Evolutionary conservation across 2,113 vertebrate species (phyloP).

Genomic region (Dascyllus trimaculatus): DNA sequence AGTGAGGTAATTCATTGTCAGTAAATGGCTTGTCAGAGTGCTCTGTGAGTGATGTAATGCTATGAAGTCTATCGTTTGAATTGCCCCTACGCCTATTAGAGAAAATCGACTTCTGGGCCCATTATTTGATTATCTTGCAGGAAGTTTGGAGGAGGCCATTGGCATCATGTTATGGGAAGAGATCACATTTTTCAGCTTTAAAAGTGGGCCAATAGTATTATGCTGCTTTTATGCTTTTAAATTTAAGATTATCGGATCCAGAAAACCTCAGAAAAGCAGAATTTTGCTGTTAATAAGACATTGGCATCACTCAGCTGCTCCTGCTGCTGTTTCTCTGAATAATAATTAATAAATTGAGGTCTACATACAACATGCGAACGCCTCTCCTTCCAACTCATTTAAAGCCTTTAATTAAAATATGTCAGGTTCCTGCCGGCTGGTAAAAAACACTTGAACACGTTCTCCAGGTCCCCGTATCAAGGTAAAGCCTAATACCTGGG

Average conservation of each 20-base stretch:
- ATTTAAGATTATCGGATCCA: neutral
- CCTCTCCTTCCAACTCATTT: conserved; percentile 22
- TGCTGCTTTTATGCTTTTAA: conserved; percentile 30
- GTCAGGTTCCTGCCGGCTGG: conserved; percentile 49
- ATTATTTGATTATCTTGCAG: conserved; percentile 83
- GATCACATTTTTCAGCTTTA: conserved; percentile 59
- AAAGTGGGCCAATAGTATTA: conserved; percentile 20
- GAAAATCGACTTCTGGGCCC: conserved; percentile 80
- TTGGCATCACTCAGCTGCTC: neutral
- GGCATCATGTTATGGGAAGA: conserved; percentile 63
- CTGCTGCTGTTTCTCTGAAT: neutral
- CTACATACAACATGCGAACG: conserved; percentile 12
- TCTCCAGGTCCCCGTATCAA: conserved; percentile 65
- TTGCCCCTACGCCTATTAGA: conserved; percentile 78
- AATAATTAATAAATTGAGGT: neutral
- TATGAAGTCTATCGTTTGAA: conserved; percentile 83
- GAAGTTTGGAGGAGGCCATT: conserved; percentile 77
- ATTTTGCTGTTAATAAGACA: neutral
- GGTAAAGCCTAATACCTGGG: conserved; percentile 75
- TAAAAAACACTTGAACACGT: conserved; percentile 79
- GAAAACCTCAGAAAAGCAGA: neutral
- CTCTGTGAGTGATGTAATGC: conserved; percentile 83
- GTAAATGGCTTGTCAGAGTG: conserved; percentile 82
- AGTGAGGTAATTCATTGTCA: conserved; percentile 84
- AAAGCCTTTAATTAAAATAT: conserved; percentile 63